These are phyloP conservation scores for Agrilus mali DNA, from an alignment of 2,888 invertebrate genomes.

Conservation along the genomic window DNA sequence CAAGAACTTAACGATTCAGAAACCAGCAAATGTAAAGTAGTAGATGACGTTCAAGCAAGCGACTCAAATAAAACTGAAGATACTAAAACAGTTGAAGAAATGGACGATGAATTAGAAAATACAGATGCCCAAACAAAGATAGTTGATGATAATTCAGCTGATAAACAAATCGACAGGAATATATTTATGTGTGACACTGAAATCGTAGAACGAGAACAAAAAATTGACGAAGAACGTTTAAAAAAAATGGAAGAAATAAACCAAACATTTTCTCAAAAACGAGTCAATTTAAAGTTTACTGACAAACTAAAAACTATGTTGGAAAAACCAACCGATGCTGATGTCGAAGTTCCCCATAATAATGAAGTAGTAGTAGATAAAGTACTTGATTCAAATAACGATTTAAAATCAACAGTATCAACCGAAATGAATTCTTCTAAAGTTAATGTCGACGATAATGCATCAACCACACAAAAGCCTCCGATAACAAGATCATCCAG, in stretches of 20 bases:
- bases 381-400: background rate
- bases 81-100: slow-evolving; percentile 6
- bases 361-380: background rate
- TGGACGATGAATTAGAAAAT: slow-evolving; percentile 6
- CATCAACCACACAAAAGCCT: background rate
- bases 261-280: slow-evolving; percentile 21
- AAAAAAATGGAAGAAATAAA: slow-evolving; percentile 39
- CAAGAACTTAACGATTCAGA: too few species aligned
- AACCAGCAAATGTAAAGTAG: too few species aligned
- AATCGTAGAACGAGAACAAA: slow-evolving; percentile 31
- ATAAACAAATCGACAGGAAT: slow-evolving; percentile 17
- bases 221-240: slow-evolving; percentile 36
- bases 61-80: too few species aligned
- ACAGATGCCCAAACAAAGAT: too few species aligned
- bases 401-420: background rate
- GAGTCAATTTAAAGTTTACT: slow-evolving; percentile 24
- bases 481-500: too few species aligned
- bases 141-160: background rate
- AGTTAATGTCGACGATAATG: background rate
- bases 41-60: too few species aligned
- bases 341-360: background rate
- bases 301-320: slow-evolving; percentile 22
- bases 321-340: background rate
- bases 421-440: too few species aligned
- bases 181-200: slow-evolving; percentile 28